Conservation (phyloP, 1,140 invertebrate species). For the Leptinotarsa undecemlineata region DNA sequence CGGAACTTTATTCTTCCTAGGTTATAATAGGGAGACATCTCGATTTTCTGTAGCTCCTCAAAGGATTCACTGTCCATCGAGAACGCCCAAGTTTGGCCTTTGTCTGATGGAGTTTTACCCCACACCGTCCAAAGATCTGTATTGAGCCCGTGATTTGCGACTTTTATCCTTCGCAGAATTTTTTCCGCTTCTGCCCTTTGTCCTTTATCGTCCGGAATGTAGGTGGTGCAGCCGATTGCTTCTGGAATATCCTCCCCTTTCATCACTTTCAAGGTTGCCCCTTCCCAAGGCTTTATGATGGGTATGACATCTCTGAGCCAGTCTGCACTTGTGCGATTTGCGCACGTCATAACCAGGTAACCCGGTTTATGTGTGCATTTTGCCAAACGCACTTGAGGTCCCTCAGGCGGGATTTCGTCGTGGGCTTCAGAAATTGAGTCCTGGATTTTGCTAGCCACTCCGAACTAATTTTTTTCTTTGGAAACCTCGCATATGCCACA, state of each 20-base stretch:
- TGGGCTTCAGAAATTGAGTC: background rate
- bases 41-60: too few species aligned
- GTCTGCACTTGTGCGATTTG: constrained; percentile 11
- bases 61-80: too few species aligned
- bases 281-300: constrained; percentile 12
- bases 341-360: constrained; percentile 20
- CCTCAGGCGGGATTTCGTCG: background rate
- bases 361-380: constrained; percentile 18
- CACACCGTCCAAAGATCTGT: too few species aligned
- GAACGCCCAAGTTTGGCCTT: too few species aligned
- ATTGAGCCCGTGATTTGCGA: too few species aligned
- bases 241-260: background rate
- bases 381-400: constrained; percentile 11
- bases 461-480: background rate
- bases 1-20: too few species aligned
- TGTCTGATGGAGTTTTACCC: too few species aligned
- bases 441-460: background rate
- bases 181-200: background rate
- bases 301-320: constrained; percentile 20
- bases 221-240: background rate
- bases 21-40: too few species aligned
- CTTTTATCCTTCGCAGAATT: too few species aligned
- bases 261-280: constrained; percentile 7
- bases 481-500: background rate
- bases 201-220: background rate